phyloP scores from a whole-genome alignment of 2,113 vertebrate species.

The Ammodramus savannarum region DNA sequence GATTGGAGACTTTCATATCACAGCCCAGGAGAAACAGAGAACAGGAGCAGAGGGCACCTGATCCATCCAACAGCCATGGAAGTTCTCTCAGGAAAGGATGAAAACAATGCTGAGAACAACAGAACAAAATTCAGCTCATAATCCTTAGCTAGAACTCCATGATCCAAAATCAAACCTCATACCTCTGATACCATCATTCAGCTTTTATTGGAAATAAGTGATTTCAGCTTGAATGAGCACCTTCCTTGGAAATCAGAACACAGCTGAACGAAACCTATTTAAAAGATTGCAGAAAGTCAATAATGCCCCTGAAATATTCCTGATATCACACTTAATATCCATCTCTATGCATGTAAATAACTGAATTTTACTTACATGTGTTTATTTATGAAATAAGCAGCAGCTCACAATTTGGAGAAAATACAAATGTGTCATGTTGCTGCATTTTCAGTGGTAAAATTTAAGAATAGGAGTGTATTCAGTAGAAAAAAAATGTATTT shows the following conservation, averaged over 20 bases:
- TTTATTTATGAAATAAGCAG: background rate
- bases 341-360: background rate
- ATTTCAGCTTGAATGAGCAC: background rate
- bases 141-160: background rate
- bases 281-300: background rate
- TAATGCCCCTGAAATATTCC: background rate
- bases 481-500: background rate
- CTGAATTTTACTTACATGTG: background rate
- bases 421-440: background rate
- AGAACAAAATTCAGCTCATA: background rate
- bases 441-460: background rate
- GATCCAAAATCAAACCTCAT: background rate
- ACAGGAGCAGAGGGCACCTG: background rate
- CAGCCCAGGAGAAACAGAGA: background rate
- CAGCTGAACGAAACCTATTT: background rate
- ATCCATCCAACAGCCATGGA: background rate
- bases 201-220: background rate
- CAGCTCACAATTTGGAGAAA: background rate
- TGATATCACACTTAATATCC: background rate
- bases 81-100: background rate
- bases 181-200: background rate
- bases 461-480: background rate
- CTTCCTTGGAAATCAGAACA: background rate
- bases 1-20: background rate
- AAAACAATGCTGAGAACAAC: background rate